phyloP scores from a whole-genome alignment of 1,140 invertebrate species.

The Nasonia giraulti region DNA sequence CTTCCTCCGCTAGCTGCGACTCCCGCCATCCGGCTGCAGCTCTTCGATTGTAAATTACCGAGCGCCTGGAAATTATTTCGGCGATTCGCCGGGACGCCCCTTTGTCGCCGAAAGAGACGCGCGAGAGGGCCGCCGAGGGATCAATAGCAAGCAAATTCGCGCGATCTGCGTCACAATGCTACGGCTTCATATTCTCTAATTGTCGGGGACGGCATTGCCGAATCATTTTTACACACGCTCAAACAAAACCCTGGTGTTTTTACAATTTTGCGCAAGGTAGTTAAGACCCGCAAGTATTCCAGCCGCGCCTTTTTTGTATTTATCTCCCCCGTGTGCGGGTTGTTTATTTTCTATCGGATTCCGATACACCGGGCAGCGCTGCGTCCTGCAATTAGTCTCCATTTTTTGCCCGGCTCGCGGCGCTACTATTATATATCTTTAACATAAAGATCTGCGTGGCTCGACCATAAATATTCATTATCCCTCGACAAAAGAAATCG shows the following conservation, averaged over 20 bases:
- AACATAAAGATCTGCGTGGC: not conserved
- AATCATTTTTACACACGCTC: not conserved
- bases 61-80: constrained; percentile 55
- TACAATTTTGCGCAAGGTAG: not conserved
- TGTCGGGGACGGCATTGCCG: not conserved
- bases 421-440: constrained; percentile 35
- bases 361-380: not conserved
- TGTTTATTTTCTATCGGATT: constrained; percentile 37
- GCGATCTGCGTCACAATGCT: not conserved
- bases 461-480: constrained; percentile 40
- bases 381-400: constrained; percentile 36
- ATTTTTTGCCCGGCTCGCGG: constrained; percentile 8
- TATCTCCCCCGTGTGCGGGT: not conserved
- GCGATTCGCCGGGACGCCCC: constrained; percentile 35
- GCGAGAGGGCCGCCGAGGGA: not conserved
- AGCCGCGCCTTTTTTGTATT: constrained; percentile 17
- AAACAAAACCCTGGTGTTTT: not conserved
- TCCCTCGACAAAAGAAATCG: constrained; percentile 34
- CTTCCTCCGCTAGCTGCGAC: not conserved
- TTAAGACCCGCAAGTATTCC: not conserved
- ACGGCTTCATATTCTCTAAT: not conserved
- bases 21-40: not conserved
- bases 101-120: constrained; percentile 28
- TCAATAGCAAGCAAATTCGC: constrained; percentile 50
- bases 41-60: constrained; percentile 55